Evolutionary conservation across 2,888 invertebrate species (phyloP), one percentile per base, ranked within the genome.

Genomic region (Dinocampus coccinellae): DNA sequence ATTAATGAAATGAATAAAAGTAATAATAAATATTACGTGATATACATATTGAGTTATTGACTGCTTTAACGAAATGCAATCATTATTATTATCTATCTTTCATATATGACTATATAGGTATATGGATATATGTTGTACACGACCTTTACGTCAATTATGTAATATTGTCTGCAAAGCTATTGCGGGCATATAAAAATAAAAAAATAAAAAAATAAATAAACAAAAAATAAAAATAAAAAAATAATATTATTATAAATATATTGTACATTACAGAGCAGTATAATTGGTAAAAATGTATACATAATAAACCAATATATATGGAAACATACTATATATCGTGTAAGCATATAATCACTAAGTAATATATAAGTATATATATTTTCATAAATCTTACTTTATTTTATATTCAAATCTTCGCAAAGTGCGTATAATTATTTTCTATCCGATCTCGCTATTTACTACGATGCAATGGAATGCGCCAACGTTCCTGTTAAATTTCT

Each of bases 71-170:
- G 62, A 39, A 34, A 57, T 29, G 39, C 39, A 7, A 47, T 47
- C 6, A 39, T n/a, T n/a, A n/a, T n/a, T n/a, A 47, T 0, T 47
- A 3, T 47, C 16, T 47, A 42, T 13, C 3, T 42, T 1, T n/a
- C 20, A 13, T 16, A n/a, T 47, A 47, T 39, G 9, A 47, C 47
- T 47, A n/a, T 47, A 20, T n/a, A 47, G 7, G 20, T 7, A 6
- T 2, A n/a, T n/a, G n/a, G n/a, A n/a, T n/a, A n/a, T n/a, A n/a
- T n/a, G n/a, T n/a, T n/a, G n/a, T n/a, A 7, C 42, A 53, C 72
- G 75, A 77, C 77, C 74, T 77, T 77, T 76, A 76, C 69, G 74
- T 75, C 72, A 76, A 58, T 77, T 77, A 68, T 74, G 73, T 74
- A 75, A 77, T 64, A 29, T n/a, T 34, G n/a, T 64, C 61, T 57